Percentiles rank a stretch among this genome's conserved stretches.
These are phyloP conservation scores for Tyrannus savana DNA, from an alignment of 2,113 vertebrate species.

Conservation along the genomic window DNA sequence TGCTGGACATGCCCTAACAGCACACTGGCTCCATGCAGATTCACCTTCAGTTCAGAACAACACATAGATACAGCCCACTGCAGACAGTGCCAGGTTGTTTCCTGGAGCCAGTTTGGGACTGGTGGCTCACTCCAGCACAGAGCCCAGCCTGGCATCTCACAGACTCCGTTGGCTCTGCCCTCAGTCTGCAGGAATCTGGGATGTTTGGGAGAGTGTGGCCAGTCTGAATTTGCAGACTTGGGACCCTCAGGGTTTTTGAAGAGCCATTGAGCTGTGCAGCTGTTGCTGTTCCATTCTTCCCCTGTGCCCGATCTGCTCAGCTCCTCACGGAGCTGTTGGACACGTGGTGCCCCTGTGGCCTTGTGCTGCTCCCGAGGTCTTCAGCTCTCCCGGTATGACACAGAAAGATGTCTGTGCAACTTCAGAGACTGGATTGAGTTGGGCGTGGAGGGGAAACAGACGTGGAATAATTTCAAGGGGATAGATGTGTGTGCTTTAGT, in stretches of 20 bases:
- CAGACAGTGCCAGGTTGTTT: not conserved
- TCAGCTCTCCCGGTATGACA: not conserved
- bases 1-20: not conserved
- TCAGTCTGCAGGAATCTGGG: not conserved
- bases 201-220: rapidly evolving
- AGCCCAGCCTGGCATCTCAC: not conserved
- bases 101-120: not conserved
- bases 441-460: not conserved
- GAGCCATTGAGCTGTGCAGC: not conserved
- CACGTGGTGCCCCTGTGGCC: not conserved
- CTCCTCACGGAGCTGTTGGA: not conserved
- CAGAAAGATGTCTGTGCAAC: rapidly evolving
- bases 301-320: not conserved
- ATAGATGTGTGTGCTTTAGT: not conserved
- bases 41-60: not conserved
- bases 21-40: not conserved
- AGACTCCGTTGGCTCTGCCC: not conserved
- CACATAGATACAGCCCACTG: rapidly evolving
- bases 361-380: not conserved
- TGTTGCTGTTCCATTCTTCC: not conserved
- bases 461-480: not conserved
- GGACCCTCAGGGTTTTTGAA: not conserved
- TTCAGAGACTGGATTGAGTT: not conserved
- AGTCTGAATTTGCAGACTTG: no score
- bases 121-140: not conserved